These are phyloP conservation scores for Pogonocherus hispidulus DNA, from an alignment of 2,888 invertebrate species.

Conservation along the genomic window DNA sequence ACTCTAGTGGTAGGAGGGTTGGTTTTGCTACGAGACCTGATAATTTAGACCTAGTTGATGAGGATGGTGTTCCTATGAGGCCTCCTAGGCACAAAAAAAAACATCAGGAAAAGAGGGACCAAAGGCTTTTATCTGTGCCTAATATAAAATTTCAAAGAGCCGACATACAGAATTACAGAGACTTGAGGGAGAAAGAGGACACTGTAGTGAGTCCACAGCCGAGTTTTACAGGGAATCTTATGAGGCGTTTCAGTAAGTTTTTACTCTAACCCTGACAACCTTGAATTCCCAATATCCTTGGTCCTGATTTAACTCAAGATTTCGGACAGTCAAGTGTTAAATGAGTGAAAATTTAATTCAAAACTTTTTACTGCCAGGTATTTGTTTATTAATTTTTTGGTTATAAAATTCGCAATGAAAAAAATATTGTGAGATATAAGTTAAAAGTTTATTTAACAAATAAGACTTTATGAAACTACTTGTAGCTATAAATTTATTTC, in stretches of 20 bases:
- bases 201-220: constrained; percentile 63
- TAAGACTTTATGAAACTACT: no score
- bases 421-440: no score
- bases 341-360: constrained; percentile 4
- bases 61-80: constrained; percentile 71
- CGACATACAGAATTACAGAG: constrained; percentile 70
- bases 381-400: no score
- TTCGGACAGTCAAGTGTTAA: constrained; percentile 42
- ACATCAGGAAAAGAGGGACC: constrained; percentile 71
- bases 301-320: constrained; percentile 30
- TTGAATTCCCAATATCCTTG: constrained; percentile 30
- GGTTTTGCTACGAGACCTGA: constrained; percentile 71
- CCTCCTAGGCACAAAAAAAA: constrained; percentile 72
- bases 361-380: no score
- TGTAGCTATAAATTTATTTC: no score
- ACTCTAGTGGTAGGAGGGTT: constrained; percentile 48
- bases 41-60: constrained; percentile 75
- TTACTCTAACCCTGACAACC: constrained; percentile 42
- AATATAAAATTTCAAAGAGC: constrained; percentile 77
- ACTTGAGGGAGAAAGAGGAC: constrained; percentile 72
- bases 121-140: constrained; percentile 82
- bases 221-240: constrained; percentile 79
- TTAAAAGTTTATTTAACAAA: no score
- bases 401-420: no score
- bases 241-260: constrained; percentile 92